Evolutionary conservation across 1,140 invertebrate genomes (phyloP), one percentile per base, ranked within the genome.

Genomic region (Formica selysi): DNA sequence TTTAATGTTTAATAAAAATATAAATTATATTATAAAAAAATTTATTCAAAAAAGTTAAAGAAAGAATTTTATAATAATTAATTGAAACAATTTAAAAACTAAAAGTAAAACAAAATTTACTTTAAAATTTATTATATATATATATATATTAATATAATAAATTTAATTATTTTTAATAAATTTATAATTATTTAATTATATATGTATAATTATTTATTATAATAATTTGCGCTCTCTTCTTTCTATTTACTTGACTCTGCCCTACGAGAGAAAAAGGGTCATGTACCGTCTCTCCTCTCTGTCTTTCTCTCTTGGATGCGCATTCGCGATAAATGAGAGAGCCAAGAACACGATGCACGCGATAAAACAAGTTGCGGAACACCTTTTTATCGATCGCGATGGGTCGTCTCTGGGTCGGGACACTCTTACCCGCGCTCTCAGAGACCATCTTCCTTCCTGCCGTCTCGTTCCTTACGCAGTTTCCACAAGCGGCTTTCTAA

Each of bases 351-450:
- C n/a, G 16, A 22, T 32, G 48, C 32, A 16, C 67, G 48, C 16
- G 38, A 74, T 48, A 44, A 83, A 83, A 73, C 54, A 48, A 83
- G 57, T 74, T 73, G 41, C 57, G 68, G 11, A 44, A 74, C 79
- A 62, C 79, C 48, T 57, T 71, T 74, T 83, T 83, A 83, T 74
- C 79, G 79, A 83, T 83, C 79, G 67, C 79, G 51, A 81, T 44
- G 67, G 36, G 41, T 48, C 48, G 51, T 71, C 13, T 61, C 68
- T 13, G 54, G 26, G 22, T 3, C 38, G 11, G 22, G 38, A 2
- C n/a, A 61, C 48, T 59, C 51, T 80, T 26, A 26, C 79, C 51
- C 19, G 65, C 4, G 41, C 32, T 32, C 57, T 16, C 26, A 19
- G 51, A 13, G 68, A 74, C 48, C 26, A 83, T 83, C 79, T 73